Evolutionary conservation across 2,113 vertebrate species (phyloP).

Genomic region (Egretta garzetta): DNA sequence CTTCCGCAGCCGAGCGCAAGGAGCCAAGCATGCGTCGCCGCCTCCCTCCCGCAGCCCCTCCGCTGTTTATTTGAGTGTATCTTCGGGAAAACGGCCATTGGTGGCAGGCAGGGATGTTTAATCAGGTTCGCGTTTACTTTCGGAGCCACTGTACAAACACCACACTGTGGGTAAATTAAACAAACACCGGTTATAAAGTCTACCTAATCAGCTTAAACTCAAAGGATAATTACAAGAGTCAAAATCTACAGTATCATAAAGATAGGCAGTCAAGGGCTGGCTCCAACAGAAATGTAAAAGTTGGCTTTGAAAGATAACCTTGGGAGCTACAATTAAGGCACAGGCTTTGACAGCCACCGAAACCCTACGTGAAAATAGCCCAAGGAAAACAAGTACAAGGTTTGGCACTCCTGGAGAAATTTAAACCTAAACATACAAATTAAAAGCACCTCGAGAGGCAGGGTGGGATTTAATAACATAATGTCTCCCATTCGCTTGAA

Average conservation of each 20-base stretch:
- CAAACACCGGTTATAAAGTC: background rate
- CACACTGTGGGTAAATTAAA: constrained; percentile 9
- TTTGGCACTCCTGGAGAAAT: background rate
- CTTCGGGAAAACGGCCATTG: background rate
- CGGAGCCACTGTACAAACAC: background rate
- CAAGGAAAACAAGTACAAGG: background rate
- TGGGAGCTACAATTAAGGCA: background rate
- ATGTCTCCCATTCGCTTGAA: background rate
- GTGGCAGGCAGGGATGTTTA: background rate
- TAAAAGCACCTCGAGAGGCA: background rate
- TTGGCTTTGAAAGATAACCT: background rate
- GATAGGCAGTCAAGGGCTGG: background rate
- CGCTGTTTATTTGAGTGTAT: background rate
- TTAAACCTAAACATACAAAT: background rate
- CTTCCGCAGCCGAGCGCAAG: rapidly evolving
- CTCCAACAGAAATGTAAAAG: constrained; percentile 4
- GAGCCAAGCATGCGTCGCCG: background rate
- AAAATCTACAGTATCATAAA: background rate
- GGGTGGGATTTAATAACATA: background rate
- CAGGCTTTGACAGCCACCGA: background rate
- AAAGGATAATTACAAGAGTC: background rate
- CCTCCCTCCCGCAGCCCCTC: background rate
- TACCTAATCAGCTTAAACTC: background rate
- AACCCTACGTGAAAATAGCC: background rate
- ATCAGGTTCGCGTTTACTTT: constrained; percentile 18